phyloP scores from a whole-genome alignment of 2,888 invertebrate genomes.

The Amblyjoppa fuscipennis region DNA sequence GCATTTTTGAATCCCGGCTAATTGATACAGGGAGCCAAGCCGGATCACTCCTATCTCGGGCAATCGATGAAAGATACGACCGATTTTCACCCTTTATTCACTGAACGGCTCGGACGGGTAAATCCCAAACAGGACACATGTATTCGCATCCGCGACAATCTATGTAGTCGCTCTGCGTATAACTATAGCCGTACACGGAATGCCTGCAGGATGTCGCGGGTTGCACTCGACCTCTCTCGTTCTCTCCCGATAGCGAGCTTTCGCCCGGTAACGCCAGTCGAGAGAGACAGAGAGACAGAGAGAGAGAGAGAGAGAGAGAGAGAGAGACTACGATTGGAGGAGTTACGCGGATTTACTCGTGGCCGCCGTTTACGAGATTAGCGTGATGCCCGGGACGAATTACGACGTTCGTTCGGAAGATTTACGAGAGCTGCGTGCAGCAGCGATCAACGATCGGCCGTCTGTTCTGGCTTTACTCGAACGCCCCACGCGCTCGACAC shows the following conservation, averaged over 20 bases:
- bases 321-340: conserved; percentile 64
- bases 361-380: conserved; percentile 72
- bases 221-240: neutral
- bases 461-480: conserved; percentile 43
- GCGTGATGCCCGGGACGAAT: conserved; percentile 68
- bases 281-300: conserved; percentile 30
- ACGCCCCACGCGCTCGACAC: conserved; percentile 11
- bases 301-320: conserved; percentile 15
- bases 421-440: conserved; percentile 70
- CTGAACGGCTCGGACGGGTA: conserved; percentile 13
- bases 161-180: conserved; percentile 15
- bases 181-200: neutral
- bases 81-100: conserved; percentile 11
- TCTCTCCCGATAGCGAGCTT: conserved; percentile 22
- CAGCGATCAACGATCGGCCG: conserved; percentile 65
- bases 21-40: neutral
- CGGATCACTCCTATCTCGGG: neutral
- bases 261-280: conserved; percentile 12
- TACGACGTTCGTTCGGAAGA: conserved; percentile 68
- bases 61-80: conserved; percentile 4
- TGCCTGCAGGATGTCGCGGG: neutral
- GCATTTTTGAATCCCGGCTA: neutral
- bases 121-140: conserved; percentile 20
- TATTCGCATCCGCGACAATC: conserved; percentile 31
- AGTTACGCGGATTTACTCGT: conserved; percentile 69